Percentiles rank a stretch among this genome's conserved stretches.
Evolutionary conservation across 2,797 vertebrate genomes (phyloP).

Genomic region (Strix occidentalis): DNA sequence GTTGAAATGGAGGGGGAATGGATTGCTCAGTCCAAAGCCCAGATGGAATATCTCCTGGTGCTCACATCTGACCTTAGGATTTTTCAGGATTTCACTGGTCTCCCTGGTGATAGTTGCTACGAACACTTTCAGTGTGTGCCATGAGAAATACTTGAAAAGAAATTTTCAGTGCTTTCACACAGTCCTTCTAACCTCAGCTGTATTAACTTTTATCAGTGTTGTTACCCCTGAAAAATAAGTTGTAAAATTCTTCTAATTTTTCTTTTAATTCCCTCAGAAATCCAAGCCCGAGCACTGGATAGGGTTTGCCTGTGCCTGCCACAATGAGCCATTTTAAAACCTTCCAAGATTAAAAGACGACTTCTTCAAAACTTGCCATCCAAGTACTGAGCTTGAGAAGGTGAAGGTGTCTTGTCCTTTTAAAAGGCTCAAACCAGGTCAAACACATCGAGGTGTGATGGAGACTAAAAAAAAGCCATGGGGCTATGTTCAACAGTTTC

Average conservation of each 20-base stretch:
- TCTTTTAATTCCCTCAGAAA: background rate
- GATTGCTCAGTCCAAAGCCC: constrained; percentile 28
- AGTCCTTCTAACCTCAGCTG: constrained; percentile 41
- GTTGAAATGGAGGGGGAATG: background rate
- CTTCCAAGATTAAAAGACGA: background rate
- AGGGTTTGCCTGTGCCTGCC: background rate
- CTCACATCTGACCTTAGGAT: constrained; percentile 56
- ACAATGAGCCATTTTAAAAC: background rate
- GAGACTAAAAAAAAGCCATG: background rate
- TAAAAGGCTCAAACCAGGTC: background rate
- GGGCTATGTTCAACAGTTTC: background rate
- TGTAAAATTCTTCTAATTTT: constrained; percentile 11
- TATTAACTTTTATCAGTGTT: background rate
- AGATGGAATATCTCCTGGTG: constrained; percentile 60
- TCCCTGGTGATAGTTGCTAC: constrained; percentile 79
- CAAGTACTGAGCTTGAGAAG: background rate
- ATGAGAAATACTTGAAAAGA: constrained; percentile 69
- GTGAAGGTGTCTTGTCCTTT: background rate
- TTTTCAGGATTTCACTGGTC: constrained; percentile 69
- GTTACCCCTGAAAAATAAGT: background rate
- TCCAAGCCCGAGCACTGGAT: background rate
- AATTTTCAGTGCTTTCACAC: constrained; percentile 49
- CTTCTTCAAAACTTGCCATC: background rate
- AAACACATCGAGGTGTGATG: background rate
- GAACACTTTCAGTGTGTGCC: constrained; percentile 40